Evolutionary conservation across 2,888 invertebrate species (phyloP).

Genomic region (Galeruca laticollis): DNA sequence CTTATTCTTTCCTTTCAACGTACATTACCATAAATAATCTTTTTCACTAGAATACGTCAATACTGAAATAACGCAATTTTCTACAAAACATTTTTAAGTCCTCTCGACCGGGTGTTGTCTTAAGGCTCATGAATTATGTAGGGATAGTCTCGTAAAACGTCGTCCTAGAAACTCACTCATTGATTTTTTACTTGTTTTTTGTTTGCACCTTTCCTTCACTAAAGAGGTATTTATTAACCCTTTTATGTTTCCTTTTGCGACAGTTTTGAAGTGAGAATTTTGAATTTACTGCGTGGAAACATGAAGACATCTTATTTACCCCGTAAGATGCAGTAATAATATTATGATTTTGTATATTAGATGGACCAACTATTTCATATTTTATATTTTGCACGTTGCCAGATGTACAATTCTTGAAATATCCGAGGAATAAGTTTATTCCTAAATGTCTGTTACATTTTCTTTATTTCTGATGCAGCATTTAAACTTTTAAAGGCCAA

Average conservation of each 20-base stretch:
- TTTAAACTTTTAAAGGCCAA: too few species aligned
- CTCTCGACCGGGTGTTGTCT: constrained; percentile 33
- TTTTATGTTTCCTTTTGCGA: not conserved
- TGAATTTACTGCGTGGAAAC: too few species aligned
- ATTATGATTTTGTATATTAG: too few species aligned
- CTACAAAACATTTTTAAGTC: constrained; percentile 44
- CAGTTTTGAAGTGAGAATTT: not conserved
- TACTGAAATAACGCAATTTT: constrained; percentile 47
- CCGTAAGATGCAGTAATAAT: too few species aligned
- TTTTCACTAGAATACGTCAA: constrained; percentile 45
- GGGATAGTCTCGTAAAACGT: constrained; percentile 23
- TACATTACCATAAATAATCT: constrained; percentile 45
- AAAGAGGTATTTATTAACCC: not conserved
- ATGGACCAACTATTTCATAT: too few species aligned
- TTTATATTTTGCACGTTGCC: too few species aligned
- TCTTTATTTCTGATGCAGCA: too few species aligned
- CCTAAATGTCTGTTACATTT: too few species aligned
- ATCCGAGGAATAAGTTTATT: too few species aligned
- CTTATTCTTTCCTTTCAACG: constrained; percentile 35
- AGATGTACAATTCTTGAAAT: too few species aligned
- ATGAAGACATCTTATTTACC: too few species aligned
- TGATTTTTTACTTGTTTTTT: constrained; percentile 13
- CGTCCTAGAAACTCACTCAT: constrained; percentile 20
- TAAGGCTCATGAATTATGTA: constrained; percentile 38
- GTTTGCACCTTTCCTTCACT: not conserved